Evolutionary conservation across 1,140 invertebrate species (phyloP), one percentile per base, ranked within the genome.

Genomic region (Trypoxylus dichotomus): DNA sequence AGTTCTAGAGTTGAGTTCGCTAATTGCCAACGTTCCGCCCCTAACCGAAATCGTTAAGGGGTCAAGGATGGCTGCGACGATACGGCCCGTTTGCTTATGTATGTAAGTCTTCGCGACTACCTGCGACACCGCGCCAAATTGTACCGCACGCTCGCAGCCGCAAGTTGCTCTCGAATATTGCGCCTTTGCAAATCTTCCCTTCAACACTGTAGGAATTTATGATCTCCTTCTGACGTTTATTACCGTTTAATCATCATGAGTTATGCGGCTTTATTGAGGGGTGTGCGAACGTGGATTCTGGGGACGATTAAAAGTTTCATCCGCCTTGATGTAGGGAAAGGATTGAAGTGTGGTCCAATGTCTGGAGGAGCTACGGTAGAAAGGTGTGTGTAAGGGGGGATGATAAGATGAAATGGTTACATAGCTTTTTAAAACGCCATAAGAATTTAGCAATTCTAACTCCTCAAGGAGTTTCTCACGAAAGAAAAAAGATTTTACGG

Each of bases 191-290:
- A 68, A 68, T 68, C 60, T 68, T 68, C 60, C 60, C 60, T 68
- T 68, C 60, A 68, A 68, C 60, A 68, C 60, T 68, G 2, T 27
- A 68, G 60, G 60, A 68, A 68, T 68, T 68, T 68, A 68, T 68
- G 60, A 25, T 29, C 60, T 29, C 24, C 27, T 21, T 68, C 60
- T 3, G 60, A 68, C 60, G 24, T 68, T 68, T 68, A 68, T 68
- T 15, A 24, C 60, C 19, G 60, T 68, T 68, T 68, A 68, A 68
- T 68, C 60, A 68, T 68, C 60, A 68, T 27, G 60, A 68, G 60
- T 68, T 68, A 68, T 68, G 60, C 60, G 60, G 60, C 27, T 68
- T 68, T 68, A 68, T 68, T 68, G 60, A 19, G n/a, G 60, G 24
- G 60, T n/a, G 5, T 19, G n/a, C 2, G 47, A 54, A 15, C 60